Percentiles rank a stretch among this genome's conserved stretches.
phyloP scores from a whole-genome alignment of 2,797 vertebrate genomes.

The Crypturellus tataupa region DNA sequence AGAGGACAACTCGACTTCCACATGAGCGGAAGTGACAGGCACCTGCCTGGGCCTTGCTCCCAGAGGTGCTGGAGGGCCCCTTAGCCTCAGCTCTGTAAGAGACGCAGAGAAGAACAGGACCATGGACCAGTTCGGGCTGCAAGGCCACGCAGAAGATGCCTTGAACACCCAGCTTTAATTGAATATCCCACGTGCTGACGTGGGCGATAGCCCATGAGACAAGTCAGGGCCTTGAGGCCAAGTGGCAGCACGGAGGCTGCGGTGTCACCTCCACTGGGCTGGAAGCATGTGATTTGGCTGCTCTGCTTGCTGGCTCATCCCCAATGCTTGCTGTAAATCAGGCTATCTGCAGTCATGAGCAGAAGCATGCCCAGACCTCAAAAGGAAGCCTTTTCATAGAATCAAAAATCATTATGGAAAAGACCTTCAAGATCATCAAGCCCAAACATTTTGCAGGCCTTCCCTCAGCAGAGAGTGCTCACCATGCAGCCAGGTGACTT shows the following conservation, averaged over 20 bases:
- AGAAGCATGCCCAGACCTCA: accelerated
- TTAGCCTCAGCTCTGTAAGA: not conserved
- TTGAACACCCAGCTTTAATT: not conserved
- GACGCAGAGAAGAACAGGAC: not conserved
- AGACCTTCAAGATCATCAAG: too few species aligned
- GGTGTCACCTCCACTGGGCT: accelerated
- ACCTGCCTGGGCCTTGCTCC: not conserved
- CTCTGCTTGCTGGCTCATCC: not conserved
- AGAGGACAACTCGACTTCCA: not conserved
- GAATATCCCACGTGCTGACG: accelerated
- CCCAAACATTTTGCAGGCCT: not conserved
- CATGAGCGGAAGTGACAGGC: not conserved
- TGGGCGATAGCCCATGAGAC: accelerated
- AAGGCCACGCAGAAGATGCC: not conserved
- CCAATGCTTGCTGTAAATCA: not conserved
- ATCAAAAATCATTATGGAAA: too few species aligned
- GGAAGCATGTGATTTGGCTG: accelerated
- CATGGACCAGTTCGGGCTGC: accelerated
- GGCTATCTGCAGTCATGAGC: accelerated
- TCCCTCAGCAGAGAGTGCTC: not conserved
- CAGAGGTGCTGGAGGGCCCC: not conserved
- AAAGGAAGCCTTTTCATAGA: not conserved
- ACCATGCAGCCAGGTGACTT: accelerated
- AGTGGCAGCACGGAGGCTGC: accelerated
- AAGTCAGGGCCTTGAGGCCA: not conserved